Percentiles rank a stretch among this genome's conserved stretches.
Conservation (phyloP, 2,888 invertebrate species). For the Philhelius pedissequus region DNA sequence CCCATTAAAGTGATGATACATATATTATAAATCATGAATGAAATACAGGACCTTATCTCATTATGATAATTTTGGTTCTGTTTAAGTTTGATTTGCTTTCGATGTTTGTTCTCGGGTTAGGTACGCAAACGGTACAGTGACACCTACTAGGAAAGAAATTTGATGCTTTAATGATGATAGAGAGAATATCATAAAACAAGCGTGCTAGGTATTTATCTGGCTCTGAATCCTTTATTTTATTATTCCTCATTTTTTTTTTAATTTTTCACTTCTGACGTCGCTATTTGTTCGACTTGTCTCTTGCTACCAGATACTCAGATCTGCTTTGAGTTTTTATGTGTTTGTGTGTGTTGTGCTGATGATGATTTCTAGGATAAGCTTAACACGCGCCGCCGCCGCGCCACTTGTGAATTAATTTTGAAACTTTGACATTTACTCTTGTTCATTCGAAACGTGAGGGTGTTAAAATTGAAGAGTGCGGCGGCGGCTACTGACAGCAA, state of each 20-base stretch:
- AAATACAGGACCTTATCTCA: slow-evolving; percentile 61
- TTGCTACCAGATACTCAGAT: neutral
- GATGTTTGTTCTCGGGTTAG: slow-evolving; percentile 42
- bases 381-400: neutral
- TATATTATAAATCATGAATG: too few relatives aligned
- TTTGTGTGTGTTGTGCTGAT: slow-evolving; percentile 30
- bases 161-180: slow-evolving; percentile 2
- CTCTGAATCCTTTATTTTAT: slow-evolving; percentile 35
- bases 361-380: slow-evolving; percentile 35
- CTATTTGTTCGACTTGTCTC: neutral
- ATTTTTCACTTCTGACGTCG: neutral
- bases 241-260: neutral
- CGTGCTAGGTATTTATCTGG: slow-evolving; percentile 34
- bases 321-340: too few relatives aligned
- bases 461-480: neutral
- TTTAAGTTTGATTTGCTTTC: slow-evolving; percentile 59
- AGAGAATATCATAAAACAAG: slow-evolving; percentile 17
- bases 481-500: neutral
- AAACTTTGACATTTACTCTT: slow-evolving; percentile 62
- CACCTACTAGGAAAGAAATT: slow-evolving; percentile 8
- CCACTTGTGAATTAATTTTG: slow-evolving; percentile 57
- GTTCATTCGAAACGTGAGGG: slow-evolving; percentile 12
- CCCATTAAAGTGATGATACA: slow-evolving; percentile 60
- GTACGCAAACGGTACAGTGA: slow-evolving; percentile 8
- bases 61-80: slow-evolving; percentile 64